These are phyloP conservation scores for Mus pahari DNA, from an alignment of 2,113 vertebrate species.

Conservation along the genomic window DNA sequence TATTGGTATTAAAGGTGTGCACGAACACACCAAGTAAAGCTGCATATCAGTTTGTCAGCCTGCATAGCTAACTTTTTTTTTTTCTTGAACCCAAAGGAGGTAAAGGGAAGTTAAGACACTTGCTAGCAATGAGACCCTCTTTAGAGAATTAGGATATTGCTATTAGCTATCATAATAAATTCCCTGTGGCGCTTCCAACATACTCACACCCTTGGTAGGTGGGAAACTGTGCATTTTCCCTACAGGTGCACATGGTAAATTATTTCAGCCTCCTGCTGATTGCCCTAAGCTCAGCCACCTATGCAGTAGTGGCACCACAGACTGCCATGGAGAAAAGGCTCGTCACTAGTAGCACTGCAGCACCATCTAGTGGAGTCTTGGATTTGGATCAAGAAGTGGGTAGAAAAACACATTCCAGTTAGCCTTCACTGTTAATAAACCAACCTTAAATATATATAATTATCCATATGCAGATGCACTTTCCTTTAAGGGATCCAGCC, in stretches of 20 bases:
- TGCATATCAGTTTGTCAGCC: not conserved
- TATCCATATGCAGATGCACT: not conserved
- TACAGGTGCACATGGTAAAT: not conserved
- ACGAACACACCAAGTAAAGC: not conserved
- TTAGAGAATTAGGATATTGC: conserved; percentile 39
- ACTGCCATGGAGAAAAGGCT: not conserved
- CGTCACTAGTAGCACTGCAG: not conserved
- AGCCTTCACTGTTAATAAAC: conserved; percentile 12
- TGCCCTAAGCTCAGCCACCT: not conserved
- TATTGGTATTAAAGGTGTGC: not conserved
- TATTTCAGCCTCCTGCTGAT: not conserved
- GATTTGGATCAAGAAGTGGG: not conserved
- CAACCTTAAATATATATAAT: not conserved
- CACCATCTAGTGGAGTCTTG: conserved; percentile 46
- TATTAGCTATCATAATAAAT: conserved; percentile 20
- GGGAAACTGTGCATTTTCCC: not conserved
- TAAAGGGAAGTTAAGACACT: not conserved
- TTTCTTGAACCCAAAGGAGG: conserved; percentile 48
- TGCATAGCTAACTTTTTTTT: conserved; percentile 43
- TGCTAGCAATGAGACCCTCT: not conserved
- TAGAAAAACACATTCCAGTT: not conserved
- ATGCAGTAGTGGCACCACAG: not conserved
- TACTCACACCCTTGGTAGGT: conserved; percentile 14
- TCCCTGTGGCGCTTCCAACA: conserved; percentile 37
- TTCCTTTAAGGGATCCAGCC: not conserved